phyloP scores from a whole-genome alignment of 2,888 invertebrate species.

The Osmoderma eremita region DNA sequence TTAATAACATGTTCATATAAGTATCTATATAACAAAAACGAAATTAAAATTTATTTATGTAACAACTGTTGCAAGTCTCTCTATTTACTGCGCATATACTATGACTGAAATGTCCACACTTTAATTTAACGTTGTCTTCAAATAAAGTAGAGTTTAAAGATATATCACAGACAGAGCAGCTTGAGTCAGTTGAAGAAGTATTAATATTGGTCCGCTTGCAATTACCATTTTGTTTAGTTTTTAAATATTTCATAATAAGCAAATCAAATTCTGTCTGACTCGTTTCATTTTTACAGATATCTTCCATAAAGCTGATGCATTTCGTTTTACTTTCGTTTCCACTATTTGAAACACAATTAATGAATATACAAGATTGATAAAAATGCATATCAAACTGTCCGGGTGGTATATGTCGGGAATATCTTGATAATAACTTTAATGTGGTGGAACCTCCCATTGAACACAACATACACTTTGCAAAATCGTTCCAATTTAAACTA shows the following conservation, averaged over 20 bases:
- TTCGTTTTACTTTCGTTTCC: conserved; percentile 31
- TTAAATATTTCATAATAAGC: conserved; percentile 48
- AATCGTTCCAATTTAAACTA: conserved; percentile 70
- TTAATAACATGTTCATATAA: conserved; percentile 4
- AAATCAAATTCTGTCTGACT: conserved; percentile 45
- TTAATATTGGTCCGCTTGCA: neutral
- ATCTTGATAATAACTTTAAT: conserved; percentile 67
- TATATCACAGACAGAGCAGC: conserved; percentile 56
- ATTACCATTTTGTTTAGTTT: conserved; percentile 55
- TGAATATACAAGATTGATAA: conserved; percentile 69
- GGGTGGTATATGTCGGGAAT: conserved; percentile 67
- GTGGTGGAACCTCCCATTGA: conserved; percentile 70
- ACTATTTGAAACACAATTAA: conserved; percentile 62
- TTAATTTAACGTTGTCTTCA: conserved; percentile 51
- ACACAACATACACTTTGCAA: conserved; percentile 70
- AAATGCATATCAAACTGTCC: conserved; percentile 72
- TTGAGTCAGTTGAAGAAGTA: conserved; percentile 23
- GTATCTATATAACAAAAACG: neutral
- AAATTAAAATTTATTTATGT: conserved; percentile 11
- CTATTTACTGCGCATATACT: conserved; percentile 53
- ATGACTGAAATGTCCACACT: conserved; percentile 58
- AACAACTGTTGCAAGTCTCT: conserved; percentile 54
- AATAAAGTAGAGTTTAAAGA: conserved; percentile 49
- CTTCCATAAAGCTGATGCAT: conserved; percentile 41
- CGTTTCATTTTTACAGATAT: conserved; percentile 40